These are phyloP conservation scores for Nymphicus hollandicus DNA, from an alignment of 2,113 vertebrate genomes.

Conservation along the genomic window DNA sequence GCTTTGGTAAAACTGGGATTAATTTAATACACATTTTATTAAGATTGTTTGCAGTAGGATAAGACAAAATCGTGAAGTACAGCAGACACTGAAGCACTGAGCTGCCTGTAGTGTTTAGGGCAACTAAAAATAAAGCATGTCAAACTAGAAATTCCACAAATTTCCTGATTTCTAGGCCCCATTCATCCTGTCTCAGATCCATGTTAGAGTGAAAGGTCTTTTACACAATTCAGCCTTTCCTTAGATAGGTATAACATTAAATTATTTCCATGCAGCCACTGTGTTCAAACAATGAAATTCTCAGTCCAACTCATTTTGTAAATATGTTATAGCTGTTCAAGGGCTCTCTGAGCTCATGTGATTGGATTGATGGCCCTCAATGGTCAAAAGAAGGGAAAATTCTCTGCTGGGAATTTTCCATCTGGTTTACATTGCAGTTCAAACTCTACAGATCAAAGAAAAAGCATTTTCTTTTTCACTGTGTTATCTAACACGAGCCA, in stretches of 20 bases:
- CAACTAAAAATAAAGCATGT: background rate
- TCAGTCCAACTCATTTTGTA: slow-evolving; percentile 16
- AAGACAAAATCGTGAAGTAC: background rate
- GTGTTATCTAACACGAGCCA: slow-evolving; percentile 35
- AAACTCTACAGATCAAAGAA: slow-evolving; percentile 29
- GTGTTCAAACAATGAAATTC: slow-evolving; percentile 5
- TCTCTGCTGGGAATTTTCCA: slow-evolving; percentile 41
- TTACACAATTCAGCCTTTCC: background rate
- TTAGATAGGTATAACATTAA: background rate
- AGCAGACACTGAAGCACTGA: background rate
- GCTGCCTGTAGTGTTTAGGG: background rate
- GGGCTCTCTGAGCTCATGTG: slow-evolving; percentile 9
- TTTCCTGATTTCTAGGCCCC: background rate
- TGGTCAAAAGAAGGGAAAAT: slow-evolving; percentile 33
- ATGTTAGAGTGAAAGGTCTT: background rate
- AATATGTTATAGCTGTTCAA: slow-evolving; percentile 24
- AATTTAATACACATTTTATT: slow-evolving; percentile 18
- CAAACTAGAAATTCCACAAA: background rate
- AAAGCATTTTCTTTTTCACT: slow-evolving; percentile 37
- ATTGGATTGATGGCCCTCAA: slow-evolving; percentile 7
- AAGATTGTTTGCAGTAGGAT: slow-evolving; percentile 3
- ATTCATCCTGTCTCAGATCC: background rate
- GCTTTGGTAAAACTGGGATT: background rate
- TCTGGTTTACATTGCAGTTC: slow-evolving; percentile 54
- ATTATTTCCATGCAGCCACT: slow-evolving; percentile 12